Conservation (phyloP, 2,888 invertebrate genomes). For the Trissolcus brochymenae region DNA sequence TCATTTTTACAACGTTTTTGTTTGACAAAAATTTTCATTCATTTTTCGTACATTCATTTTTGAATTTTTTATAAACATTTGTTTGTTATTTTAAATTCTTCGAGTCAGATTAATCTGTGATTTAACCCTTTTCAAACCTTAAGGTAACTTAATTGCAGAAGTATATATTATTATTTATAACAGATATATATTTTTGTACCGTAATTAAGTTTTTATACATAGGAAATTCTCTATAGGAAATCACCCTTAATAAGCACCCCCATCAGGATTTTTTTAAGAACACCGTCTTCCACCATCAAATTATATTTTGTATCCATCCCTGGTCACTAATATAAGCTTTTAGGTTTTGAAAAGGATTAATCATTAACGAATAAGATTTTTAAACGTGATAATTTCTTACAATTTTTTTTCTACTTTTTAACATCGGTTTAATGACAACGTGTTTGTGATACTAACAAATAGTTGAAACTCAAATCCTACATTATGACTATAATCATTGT, state of each 20-base stretch:
- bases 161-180: neutral
- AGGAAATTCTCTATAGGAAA: neutral
- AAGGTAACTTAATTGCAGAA: neutral
- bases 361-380: neutral
- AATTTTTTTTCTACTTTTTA: neutral
- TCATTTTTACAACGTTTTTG: neutral
- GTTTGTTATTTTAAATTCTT: too few species aligned
- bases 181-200: neutral
- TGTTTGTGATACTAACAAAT: too few species aligned
- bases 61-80: neutral
- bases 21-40: neutral
- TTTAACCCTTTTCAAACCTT: slow-evolving; percentile 8
- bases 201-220: neutral
- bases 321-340: too few species aligned
- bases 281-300: too few species aligned
- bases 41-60: neutral
- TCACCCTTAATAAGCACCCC: neutral
- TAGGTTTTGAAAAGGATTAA: slow-evolving; percentile 1
- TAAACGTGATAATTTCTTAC: neutral
- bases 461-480: too few species aligned
- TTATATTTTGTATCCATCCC: too few species aligned
- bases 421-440: too few species aligned
- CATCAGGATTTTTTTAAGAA: too few species aligned
- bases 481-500: too few species aligned
- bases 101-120: neutral